phyloP scores from a whole-genome alignment of 2,888 invertebrate species.

The Cephus rjabovi region DNA sequence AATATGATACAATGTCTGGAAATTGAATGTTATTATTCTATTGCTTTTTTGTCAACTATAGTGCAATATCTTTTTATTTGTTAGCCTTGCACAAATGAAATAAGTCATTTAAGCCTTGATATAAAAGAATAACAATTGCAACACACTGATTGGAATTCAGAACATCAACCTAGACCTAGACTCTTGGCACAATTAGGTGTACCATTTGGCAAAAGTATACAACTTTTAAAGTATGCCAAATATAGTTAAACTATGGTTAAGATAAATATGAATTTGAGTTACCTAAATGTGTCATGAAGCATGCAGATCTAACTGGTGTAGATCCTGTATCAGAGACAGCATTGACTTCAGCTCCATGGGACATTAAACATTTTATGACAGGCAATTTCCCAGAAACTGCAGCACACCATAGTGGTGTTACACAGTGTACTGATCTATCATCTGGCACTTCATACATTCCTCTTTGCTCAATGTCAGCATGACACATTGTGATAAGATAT shows the following conservation, averaged over 20 bases:
- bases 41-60: background rate
- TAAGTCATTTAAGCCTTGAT: slow-evolving; percentile 13
- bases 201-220: slow-evolving; percentile 22
- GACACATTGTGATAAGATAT: slow-evolving; percentile 85
- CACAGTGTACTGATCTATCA: slow-evolving; percentile 83
- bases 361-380: slow-evolving; percentile 82
- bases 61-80: background rate
- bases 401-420: slow-evolving; percentile 93
- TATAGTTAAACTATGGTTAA: background rate
- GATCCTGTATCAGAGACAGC: slow-evolving; percentile 89
- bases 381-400: slow-evolving; percentile 86
- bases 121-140: slow-evolving; percentile 7
- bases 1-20: slow-evolving; percentile 73
- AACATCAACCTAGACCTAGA: slow-evolving; percentile 47
- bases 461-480: slow-evolving; percentile 86
- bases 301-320: slow-evolving; percentile 90
- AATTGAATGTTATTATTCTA: background rate
- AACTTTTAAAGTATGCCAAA: background rate
- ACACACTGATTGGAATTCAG: slow-evolving; percentile 32
- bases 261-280: slow-evolving; percentile 58
- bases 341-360: slow-evolving; percentile 87
- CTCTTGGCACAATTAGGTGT: slow-evolving; percentile 27
- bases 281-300: slow-evolving; percentile 90
- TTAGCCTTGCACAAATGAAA: background rate
- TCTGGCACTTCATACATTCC: slow-evolving; percentile 88